phyloP scores from a whole-genome alignment of 2,797 vertebrate genomes.

The Poeciliopsis turneri region DNA sequence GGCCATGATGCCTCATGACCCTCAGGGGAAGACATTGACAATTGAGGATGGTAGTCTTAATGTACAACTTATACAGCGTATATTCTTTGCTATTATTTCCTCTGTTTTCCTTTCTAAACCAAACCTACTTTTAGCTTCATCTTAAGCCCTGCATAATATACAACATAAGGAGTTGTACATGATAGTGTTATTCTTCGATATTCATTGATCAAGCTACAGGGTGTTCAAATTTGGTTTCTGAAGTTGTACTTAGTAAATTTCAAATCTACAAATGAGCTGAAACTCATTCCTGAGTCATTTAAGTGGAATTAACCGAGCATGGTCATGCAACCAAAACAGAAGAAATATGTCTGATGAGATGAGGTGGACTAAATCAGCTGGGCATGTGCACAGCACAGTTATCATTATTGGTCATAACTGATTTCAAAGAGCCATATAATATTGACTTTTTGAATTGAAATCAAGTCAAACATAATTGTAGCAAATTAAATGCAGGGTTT shows the following conservation, averaged over 20 bases:
- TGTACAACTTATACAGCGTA: constrained; percentile 29
- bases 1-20: constrained; percentile 69
- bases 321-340: not conserved
- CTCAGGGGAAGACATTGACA: constrained; percentile 61
- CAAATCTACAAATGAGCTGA: not conserved
- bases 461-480: not conserved
- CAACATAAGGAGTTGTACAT: not conserved
- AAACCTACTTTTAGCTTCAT: constrained; percentile 1
- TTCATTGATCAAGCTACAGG: not conserved
- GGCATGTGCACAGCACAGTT: not conserved
- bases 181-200: not conserved
- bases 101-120: constrained; percentile 14
- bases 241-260: not conserved
- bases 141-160: not conserved
- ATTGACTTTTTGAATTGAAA: not conserved
- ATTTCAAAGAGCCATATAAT: not conserved
- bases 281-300: not conserved
- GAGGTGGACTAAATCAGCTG: not conserved
- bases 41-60: constrained; percentile 52
- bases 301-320: not conserved
- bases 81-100: constrained; percentile 19
- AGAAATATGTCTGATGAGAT: not conserved
- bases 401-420: not conserved
- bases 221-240: not conserved
- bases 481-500: constrained; percentile 1